These are phyloP conservation scores for Pectinophora gossypiella DNA, from an alignment of 1,140 invertebrate species.

Conservation along the genomic window DNA sequence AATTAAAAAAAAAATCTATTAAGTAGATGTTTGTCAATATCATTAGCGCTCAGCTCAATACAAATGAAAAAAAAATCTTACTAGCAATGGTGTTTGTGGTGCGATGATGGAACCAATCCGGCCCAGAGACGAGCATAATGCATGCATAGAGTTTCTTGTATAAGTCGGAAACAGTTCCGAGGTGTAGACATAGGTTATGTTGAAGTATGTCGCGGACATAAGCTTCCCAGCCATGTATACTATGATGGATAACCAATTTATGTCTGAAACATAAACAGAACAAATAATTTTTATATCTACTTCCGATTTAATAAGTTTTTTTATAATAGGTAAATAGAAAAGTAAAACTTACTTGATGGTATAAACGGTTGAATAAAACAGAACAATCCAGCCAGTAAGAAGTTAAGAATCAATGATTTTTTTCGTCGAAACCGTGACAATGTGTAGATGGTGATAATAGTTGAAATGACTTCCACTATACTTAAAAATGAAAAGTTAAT, in stretches of 20 bases:
- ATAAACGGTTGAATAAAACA: constrained; percentile 12
- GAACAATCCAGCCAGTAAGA: neutral
- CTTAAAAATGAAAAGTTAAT: constrained; percentile 79
- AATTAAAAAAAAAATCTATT: too few relatives aligned
- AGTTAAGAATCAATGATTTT: neutral
- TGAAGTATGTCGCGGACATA: constrained; percentile 77
- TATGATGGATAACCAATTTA: constrained; percentile 39
- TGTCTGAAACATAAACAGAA: constrained; percentile 39
- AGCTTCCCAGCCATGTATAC: constrained; percentile 77
- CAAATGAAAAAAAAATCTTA: constrained; percentile 79
- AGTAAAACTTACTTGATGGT: constrained; percentile 5
- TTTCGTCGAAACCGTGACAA: constrained; percentile 2
- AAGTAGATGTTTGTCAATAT: constrained; percentile 75
- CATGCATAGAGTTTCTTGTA: constrained; percentile 79
- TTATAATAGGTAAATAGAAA: too few relatives aligned
- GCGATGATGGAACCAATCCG: too few relatives aligned
- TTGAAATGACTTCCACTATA: constrained; percentile 78
- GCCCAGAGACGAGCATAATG: constrained; percentile 81
- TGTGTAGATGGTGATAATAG: constrained; percentile 72
- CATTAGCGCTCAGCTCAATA: constrained; percentile 79
- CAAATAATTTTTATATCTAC: too few relatives aligned
- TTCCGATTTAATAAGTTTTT: too few relatives aligned
- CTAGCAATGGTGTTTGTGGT: too few relatives aligned
- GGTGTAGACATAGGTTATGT: constrained; percentile 79
- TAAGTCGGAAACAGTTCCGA: too few relatives aligned